Evolutionary conservation across 2,888 invertebrate genomes (phyloP).

Genomic region (Elmis aenea): DNA sequence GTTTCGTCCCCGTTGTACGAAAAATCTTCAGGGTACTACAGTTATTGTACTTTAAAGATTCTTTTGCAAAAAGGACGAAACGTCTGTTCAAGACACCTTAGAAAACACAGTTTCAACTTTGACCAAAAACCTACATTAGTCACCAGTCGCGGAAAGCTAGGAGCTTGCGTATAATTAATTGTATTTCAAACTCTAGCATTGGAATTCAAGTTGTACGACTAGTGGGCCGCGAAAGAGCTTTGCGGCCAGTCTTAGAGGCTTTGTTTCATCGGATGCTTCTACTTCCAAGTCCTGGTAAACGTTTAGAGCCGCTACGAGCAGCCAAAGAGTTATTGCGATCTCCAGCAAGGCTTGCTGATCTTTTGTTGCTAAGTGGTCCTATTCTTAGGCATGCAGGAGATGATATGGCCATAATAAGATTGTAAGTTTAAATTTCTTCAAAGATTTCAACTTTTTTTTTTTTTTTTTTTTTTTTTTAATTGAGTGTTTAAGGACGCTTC

Average conservation of each 20-base stretch:
- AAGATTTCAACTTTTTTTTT: conserved; percentile 4
- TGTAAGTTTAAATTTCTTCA: conserved; percentile 53
- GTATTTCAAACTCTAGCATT: conserved; percentile 56
- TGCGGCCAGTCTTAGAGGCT: conserved; percentile 88
- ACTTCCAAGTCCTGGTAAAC: conserved; percentile 78
- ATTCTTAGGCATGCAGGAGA: conserved; percentile 62
- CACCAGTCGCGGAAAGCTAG: no score
- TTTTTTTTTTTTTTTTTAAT: conserved; percentile 6
- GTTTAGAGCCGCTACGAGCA: conserved; percentile 80
- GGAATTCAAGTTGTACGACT: conserved; percentile 83
- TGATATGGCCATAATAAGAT: conserved; percentile 76
- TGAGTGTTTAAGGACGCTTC: no score
- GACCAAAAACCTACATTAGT: no score
- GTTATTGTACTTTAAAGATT: no score
- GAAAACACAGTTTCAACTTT: no score
- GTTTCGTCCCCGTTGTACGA: no score
- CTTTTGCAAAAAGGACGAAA: no score
- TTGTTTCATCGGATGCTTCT: conserved; percentile 89
- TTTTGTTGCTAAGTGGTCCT: conserved; percentile 56
- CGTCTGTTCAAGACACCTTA: no score
- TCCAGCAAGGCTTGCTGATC: conserved; percentile 73
- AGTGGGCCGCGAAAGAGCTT: conserved; percentile 80
- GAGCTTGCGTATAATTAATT: not conserved
- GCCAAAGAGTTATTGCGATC: conserved; percentile 74
- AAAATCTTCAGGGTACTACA: no score